Base-by-base conservation (phyloP, 2,888 invertebrate species). In the Eilema caniola region DNA sequence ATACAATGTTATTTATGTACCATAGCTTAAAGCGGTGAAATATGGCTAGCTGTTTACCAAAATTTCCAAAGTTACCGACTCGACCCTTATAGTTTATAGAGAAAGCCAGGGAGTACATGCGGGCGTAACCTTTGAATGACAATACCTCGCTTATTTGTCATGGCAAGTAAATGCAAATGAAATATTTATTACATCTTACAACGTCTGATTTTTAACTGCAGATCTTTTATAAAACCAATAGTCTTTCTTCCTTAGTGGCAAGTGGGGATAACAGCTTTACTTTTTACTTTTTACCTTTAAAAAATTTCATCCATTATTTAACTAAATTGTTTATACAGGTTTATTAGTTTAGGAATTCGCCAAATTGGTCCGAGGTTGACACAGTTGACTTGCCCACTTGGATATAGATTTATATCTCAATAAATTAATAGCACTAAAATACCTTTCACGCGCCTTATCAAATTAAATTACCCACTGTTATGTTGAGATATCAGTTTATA, bases 31-130 rank as follows among this genome's bases (percentile, higher is more conserved):
- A 61, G 63, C 14, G 10, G 67, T 75, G 71, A 73, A 75, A 79
- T 74, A 76, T 71, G 61, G 56, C 23, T 37, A 14, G 62, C 23
- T 72, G 67, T 74, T 73, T 61, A 74, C 66, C 28, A 67, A 70
- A 62, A 76, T 63, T 77, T 68, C 66, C 70, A 66, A 78, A 80
- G 76, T 76, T 71, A 31, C 57, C 67, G 61, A 73, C 69, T 78
- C 73, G 78, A 76, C 78, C 76, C 76, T 80, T 80, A 78, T 78
- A 78, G 76, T 78, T 80, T 80, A 80, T 75, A 80, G 64, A 65
- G 66, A 69, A 67, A 70, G 67, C 63, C 24, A 23, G 20, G 5
- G 20, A 68, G 61, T 67, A 62, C 47, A 57, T 24, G 24, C 53
- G 64, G 63, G 68, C 24, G 61, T 66, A 80, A 80, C 61, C 71